These are phyloP conservation scores for Hypercompe scribonia DNA, from an alignment of 2,888 invertebrate genomes.

Conservation along the genomic window DNA sequence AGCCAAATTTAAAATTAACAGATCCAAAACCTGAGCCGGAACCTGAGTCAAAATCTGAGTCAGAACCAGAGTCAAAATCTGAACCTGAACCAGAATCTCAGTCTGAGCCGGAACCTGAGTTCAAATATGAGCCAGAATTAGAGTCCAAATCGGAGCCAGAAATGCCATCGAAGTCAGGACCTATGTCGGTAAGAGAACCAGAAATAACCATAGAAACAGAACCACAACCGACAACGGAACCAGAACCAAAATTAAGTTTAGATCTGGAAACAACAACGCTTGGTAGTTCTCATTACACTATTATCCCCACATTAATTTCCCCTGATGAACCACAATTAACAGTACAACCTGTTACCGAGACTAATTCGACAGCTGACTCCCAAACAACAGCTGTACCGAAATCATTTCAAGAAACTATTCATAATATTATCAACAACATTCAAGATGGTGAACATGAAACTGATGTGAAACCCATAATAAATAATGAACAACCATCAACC, in stretches of 20 bases:
- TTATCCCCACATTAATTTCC: background rate
- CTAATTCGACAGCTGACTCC: background rate
- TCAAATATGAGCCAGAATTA: background rate
- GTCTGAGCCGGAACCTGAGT: background rate
- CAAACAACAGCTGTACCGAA: slow-evolving; percentile 10
- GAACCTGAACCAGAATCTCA: slow-evolving; percentile 4
- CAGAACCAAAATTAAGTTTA: background rate
- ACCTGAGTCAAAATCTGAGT: background rate
- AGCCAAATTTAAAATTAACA: slow-evolving; percentile 20
- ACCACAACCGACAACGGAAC: background rate
- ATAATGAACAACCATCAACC: slow-evolving; percentile 20
- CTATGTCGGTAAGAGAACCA: background rate
- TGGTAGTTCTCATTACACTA: background rate
- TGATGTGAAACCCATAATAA: slow-evolving; percentile 26
- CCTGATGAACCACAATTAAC: background rate
- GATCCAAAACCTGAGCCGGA: slow-evolving; percentile 46
- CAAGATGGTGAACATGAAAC: slow-evolving; percentile 68
- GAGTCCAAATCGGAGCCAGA: background rate
- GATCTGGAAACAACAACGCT: slow-evolving; percentile 8
- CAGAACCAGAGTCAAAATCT: slow-evolving; percentile 8
- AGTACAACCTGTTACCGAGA: background rate
- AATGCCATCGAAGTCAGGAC: slow-evolving; percentile 6
- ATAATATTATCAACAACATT: slow-evolving; percentile 18
- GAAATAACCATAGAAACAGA: slow-evolving; percentile 10
- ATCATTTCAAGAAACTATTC: slow-evolving; percentile 20